Evolutionary conservation across 1,140 invertebrate species (phyloP).

Genomic region (Drosophila santomea): DNA sequence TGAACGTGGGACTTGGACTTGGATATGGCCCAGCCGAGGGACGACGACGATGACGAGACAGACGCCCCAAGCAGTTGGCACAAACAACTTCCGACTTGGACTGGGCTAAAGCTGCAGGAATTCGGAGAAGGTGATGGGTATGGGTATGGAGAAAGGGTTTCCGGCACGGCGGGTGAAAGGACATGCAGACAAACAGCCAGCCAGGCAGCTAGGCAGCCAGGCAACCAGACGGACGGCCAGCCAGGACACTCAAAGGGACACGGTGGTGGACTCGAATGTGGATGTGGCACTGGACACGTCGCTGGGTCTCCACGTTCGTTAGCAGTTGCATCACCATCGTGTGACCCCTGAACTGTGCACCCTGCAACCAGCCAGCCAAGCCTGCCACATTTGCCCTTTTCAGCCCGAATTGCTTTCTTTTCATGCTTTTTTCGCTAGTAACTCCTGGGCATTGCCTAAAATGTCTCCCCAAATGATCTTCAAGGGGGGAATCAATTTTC

Average conservation of each 20-base stretch:
- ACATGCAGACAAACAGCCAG: background rate
- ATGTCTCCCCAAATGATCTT: conserved; percentile 1
- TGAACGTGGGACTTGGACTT: background rate
- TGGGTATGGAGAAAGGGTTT: background rate
- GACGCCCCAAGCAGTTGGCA: conserved; percentile 47
- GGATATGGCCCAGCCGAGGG: background rate
- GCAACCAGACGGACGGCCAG: background rate
- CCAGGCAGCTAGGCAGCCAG: background rate
- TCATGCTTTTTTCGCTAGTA: background rate
- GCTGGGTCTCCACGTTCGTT: conserved; percentile 40
- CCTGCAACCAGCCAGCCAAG: background rate
- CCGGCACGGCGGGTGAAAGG: background rate
- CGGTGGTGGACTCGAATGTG: background rate
- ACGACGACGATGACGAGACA: conserved; percentile 14
- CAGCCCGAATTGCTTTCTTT: background rate
- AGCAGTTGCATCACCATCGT: conserved; percentile 55
- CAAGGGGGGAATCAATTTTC: background rate
- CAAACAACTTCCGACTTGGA: conserved; percentile 54
- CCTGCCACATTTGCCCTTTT: conserved; percentile 23
- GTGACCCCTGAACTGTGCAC: conserved; percentile 16
- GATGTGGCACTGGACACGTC: conserved; percentile 21
- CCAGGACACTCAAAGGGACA: conserved; percentile 4
- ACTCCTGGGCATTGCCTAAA: background rate
- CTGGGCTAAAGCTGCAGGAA: background rate
- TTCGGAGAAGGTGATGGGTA: background rate